A percentile compares a stretch with the other conserved stretches of the same genome.
Evolutionary conservation across 2,888 invertebrate genomes (phyloP).

Genomic region (Siphonodentalium dalli): DNA sequence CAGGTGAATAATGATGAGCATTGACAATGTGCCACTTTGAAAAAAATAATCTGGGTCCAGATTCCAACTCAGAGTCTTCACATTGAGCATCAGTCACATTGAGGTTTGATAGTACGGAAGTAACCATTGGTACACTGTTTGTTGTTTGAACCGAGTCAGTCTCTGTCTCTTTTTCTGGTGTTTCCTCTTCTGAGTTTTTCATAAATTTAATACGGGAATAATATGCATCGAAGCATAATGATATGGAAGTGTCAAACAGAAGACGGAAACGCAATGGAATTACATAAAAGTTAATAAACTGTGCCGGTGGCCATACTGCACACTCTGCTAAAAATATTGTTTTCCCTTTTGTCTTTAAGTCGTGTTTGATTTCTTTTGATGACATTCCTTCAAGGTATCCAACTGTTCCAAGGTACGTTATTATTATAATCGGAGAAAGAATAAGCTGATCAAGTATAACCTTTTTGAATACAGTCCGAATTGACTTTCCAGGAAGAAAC

Average conservation of each 20-base stretch:
- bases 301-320: slow-evolving; percentile 91
- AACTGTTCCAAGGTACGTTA: slow-evolving; percentile 79
- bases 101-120: too few relatives aligned
- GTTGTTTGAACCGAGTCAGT: too few relatives aligned
- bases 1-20: too few relatives aligned
- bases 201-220: slow-evolving; percentile 57
- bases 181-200: too few relatives aligned
- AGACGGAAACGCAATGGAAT: slow-evolving; percentile 84
- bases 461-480: slow-evolving; percentile 73
- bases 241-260: slow-evolving; percentile 70
- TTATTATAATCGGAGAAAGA: slow-evolving; percentile 82
- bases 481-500: slow-evolving; percentile 74
- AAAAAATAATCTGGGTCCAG: too few relatives aligned
- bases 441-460: slow-evolving; percentile 82
- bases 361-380: slow-evolving; percentile 28
- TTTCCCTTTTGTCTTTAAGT: slow-evolving; percentile 72
- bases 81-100: too few relatives aligned
- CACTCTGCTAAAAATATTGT: slow-evolving; percentile 85
- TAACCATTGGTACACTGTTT: too few relatives aligned
- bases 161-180: too few relatives aligned
- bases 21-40: too few relatives aligned
- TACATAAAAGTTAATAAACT: slow-evolving; percentile 89
- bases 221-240: slow-evolving; percentile 57
- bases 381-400: slow-evolving; percentile 72
- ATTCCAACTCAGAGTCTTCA: too few relatives aligned